Evolutionary conservation across 2,888 invertebrate species (phyloP), one percentile per base, ranked within the genome.

Genomic region (Cenopis cana): DNA sequence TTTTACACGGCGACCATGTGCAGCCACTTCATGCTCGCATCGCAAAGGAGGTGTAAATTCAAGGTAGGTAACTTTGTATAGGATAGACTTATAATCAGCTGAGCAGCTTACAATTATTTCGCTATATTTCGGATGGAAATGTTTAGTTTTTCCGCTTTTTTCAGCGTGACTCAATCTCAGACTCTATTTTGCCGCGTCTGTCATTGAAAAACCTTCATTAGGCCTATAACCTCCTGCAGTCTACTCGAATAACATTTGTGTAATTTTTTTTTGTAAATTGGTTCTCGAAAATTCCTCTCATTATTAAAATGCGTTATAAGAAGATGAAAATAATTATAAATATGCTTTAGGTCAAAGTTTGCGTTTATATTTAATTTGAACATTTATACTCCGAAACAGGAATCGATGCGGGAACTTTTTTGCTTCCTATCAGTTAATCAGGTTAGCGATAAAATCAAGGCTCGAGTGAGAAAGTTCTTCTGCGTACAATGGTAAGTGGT

Each of bases 361-460:
- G n/a, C n/a, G 46, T 1, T 46, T 14, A 46, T 6, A 46, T 46
- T 12, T 46, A n/a, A 38, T n/a, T 8, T 14, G 54, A 61, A 62
- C 61, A 74, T 72, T 72, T 20, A n/a, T n/a, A 52, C 56, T 65
- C 74, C 76, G 65, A 70, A 68, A 66, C 78, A 93, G 93, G 91
- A 90, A 79, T 88, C 91, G 60, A 93, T 93, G 90, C 82, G 89
- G 69, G 91, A 93, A 77, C 81, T 93, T 69, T 91, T 91, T 80
- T 93, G 92, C 80, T 93, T 93, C 75, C 82, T 93, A 68, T 86
- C 90, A 3, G 91, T 89, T 62, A 93, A 93, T 81, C 89, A 87
- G 71, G 91, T 93, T 38, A 90, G 89, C 76, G 78, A 81, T 20
- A 92, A 90, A 87, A 93, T 93, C 72, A 93, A 91, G 76, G 82